Conservation (phyloP, 2,888 invertebrate species). For the Erpobdella octoculata region DNA sequence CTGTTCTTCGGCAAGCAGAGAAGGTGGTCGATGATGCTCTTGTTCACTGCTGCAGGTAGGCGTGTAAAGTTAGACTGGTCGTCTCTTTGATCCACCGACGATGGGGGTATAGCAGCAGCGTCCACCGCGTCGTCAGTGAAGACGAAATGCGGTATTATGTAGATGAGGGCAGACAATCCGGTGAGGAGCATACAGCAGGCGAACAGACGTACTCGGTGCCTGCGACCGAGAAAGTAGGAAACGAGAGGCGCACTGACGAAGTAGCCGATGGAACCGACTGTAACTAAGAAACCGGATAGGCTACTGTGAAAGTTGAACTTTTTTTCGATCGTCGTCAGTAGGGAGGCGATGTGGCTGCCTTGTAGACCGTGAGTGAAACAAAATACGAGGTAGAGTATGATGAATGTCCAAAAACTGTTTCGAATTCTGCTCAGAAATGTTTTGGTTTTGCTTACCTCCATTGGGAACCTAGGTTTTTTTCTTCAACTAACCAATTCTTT, state of each 20-base stretch:
- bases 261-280: constrained; percentile 22
- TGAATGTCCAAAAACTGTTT: constrained; percentile 26
- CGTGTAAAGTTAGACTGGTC: not conserved
- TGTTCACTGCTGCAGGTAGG: not conserved
- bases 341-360: constrained; percentile 20
- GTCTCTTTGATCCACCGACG: no score
- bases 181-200: constrained; percentile 27
- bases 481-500: not conserved
- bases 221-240: constrained; percentile 18
- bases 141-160: constrained; percentile 64
- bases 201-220: constrained; percentile 22
- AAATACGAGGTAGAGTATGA: constrained; percentile 21
- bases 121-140: constrained; percentile 37
- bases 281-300: constrained; percentile 23
- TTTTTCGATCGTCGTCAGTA: constrained; percentile 29
- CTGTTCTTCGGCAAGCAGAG: not conserved
- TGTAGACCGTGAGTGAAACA: constrained; percentile 27
- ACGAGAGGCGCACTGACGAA: constrained; percentile 20
- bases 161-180: constrained; percentile 40
- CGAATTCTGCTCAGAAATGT: not conserved
- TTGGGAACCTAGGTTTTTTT: not conserved
- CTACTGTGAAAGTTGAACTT: constrained; percentile 27
- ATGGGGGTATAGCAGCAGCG: no score
- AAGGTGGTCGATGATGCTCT: not conserved
- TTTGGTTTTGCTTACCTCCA: no score